Conservation (phyloP, 2,113 vertebrate genomes). For the Trematocara stigmaticum region DNA sequence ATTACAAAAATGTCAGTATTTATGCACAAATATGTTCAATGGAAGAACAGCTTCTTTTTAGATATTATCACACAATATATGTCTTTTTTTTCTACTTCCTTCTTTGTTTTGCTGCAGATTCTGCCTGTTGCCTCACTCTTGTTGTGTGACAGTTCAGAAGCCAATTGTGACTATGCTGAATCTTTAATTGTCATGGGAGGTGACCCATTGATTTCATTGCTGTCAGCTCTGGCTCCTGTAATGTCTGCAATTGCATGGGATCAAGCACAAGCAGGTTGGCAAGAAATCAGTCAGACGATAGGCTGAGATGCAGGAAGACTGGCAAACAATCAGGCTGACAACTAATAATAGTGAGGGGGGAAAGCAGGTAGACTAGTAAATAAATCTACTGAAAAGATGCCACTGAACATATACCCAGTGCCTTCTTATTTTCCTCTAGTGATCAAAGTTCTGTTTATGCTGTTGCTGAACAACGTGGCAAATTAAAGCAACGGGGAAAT, state of each 20-base stretch:
- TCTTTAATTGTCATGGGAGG: conserved; percentile 19
- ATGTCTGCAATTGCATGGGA: neutral
- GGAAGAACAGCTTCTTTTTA: neutral
- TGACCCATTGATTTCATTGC: conserved; percentile 21
- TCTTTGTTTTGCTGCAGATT: neutral
- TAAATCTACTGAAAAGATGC: neutral
- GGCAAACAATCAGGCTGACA: neutral
- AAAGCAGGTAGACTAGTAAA: neutral
- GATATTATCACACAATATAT: neutral
- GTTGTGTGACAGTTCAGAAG: conserved; percentile 10
- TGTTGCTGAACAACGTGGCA: neutral
- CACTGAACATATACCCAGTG: neutral
- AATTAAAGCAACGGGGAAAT: neutral
- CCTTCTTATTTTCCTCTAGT: neutral
- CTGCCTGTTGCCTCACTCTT: neutral
- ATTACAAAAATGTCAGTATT: neutral
- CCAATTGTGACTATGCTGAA: neutral
- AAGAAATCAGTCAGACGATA: neutral
- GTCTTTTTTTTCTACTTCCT: neutral
- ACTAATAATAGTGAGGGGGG: neutral
- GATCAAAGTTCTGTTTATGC: conserved; percentile 10
- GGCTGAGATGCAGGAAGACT: neutral
- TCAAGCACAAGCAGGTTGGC: neutral
- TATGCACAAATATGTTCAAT: neutral
- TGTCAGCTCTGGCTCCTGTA: neutral